Base-by-base conservation (phyloP, 2,888 invertebrate genomes). In the Dicycla oo region DNA sequence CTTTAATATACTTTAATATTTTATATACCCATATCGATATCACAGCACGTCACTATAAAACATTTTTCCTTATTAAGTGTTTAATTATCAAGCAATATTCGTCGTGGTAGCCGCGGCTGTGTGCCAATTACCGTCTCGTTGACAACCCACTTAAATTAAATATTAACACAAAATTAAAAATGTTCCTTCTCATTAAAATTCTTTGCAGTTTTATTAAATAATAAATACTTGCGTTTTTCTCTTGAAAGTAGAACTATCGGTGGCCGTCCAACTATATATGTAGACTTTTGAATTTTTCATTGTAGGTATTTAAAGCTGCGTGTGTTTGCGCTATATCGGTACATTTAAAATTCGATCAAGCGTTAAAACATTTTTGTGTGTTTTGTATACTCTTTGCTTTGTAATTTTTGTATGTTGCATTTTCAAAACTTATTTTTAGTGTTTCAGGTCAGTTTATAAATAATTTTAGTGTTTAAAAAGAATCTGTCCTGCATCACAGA, bases 101-200 rank as follows among this genome's bases (percentile, higher is more conserved):
- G 63, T 65, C 11, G 58, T 49, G 53, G 61, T 60, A 47, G 61
- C 34, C 10, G 40, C 51, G 57, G 61, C 58, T 57, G 61, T 61
- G 47, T 51, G 62, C 60, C 56, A 80, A 69, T 76, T 67, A 81
- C 61, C 49, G 53, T 53, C 64, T 73, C 64, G 77, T 72, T 68
- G 69, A 40, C 72, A 75, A 69, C 47, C 61, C 54, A 73, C 71
- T 80, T 69, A 51, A 73, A 79, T 80, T 61, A 75, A 78, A 82
- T 78, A 80, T 80, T 75, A 68, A 83, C 58, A 61, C 53, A 58
- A 66, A 73, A 74, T 73, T 70, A 56, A 67, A 75, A 54, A 73
- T 66, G 60, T 70, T 73, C 49, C 64, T 58, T 64, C 72, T 75
- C 70, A 80, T 85, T 80, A 78, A 80, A 75, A 68, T 76, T 70